phyloP scores from a whole-genome alignment of 2,888 invertebrate genomes.

The Hymenopus coronatus region DNA sequence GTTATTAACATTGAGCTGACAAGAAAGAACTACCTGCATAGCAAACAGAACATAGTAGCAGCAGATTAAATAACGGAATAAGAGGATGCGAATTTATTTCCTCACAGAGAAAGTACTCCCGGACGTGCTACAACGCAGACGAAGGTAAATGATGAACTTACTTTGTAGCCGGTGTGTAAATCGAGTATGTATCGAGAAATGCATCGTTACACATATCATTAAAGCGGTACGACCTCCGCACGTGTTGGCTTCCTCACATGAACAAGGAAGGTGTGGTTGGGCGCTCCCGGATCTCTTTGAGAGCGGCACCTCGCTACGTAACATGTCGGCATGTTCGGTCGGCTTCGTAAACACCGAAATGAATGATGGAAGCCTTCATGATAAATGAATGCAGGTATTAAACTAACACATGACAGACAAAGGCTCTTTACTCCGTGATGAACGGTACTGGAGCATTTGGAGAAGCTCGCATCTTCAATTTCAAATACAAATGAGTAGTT shows the following conservation, averaged over 20 bases:
- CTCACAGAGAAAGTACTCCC: too few relatives aligned
- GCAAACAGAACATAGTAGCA: too few relatives aligned
- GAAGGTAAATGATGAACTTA: not conserved
- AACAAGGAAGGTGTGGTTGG: not conserved
- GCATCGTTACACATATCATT: not conserved
- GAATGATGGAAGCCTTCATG: not conserved
- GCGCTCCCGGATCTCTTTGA: not conserved
- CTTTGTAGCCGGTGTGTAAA: not conserved
- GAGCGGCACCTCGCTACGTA: not conserved
- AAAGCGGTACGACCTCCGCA: not conserved
- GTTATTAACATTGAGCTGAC: too few relatives aligned
- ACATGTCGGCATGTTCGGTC: not conserved
- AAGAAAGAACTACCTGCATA: too few relatives aligned
- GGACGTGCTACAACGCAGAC: too few relatives aligned
- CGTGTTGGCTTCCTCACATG: not conserved
- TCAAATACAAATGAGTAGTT: too few relatives aligned
- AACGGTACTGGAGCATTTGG: too few relatives aligned
- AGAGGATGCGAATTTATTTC: too few relatives aligned
- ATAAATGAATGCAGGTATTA: not conserved
- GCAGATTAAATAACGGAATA: too few relatives aligned
- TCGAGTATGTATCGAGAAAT: not conserved
- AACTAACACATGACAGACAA: not conserved
- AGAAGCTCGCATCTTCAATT: too few relatives aligned
- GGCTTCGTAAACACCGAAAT: not conserved
- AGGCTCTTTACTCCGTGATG: not conserved